Evolutionary conservation across 2,797 vertebrate species (phyloP).

Genomic region (Lepus townsendii): DNA sequence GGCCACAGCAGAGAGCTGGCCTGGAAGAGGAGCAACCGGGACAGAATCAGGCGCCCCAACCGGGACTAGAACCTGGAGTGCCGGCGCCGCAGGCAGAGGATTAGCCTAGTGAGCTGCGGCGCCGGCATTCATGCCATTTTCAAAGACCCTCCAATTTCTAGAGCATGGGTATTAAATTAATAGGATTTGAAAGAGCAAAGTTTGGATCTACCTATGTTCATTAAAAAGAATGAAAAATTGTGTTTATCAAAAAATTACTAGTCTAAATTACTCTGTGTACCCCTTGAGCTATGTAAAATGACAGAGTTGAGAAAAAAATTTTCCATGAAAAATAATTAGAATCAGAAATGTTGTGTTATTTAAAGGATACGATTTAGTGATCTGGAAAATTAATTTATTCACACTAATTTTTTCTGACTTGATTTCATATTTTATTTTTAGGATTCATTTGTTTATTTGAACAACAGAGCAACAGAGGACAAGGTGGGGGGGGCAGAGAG

Average conservation of each 20-base stretch:
- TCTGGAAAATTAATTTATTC: background rate
- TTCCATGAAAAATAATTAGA: conserved; percentile 50
- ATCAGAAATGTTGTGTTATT: background rate
- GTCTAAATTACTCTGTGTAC: background rate
- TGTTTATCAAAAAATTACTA: background rate
- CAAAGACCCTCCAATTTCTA: background rate
- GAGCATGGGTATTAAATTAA: background rate
- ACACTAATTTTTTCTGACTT: background rate
- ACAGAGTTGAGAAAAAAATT: background rate
- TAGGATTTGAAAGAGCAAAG: background rate
- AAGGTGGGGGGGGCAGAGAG: too few relatives aligned
- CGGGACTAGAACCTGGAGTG: too few relatives aligned
- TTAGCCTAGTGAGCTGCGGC: too few relatives aligned
- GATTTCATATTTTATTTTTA: background rate
- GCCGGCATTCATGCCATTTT: too few relatives aligned
- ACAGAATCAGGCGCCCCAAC: too few relatives aligned
- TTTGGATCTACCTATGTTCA: background rate
- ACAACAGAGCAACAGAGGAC: too few relatives aligned
- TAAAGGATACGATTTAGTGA: conserved; percentile 4
- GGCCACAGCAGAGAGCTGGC: too few relatives aligned
- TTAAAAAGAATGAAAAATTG: background rate
- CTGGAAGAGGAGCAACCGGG: too few relatives aligned
- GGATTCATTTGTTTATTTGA: too few relatives aligned
- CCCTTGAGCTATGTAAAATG: background rate
- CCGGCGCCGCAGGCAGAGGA: too few relatives aligned